A percentile compares a stretch with the other conserved stretches of the same genome.
phyloP scores from a whole-genome alignment of 2,888 invertebrate species.

The Dasysyrphus albostriatus region DNA sequence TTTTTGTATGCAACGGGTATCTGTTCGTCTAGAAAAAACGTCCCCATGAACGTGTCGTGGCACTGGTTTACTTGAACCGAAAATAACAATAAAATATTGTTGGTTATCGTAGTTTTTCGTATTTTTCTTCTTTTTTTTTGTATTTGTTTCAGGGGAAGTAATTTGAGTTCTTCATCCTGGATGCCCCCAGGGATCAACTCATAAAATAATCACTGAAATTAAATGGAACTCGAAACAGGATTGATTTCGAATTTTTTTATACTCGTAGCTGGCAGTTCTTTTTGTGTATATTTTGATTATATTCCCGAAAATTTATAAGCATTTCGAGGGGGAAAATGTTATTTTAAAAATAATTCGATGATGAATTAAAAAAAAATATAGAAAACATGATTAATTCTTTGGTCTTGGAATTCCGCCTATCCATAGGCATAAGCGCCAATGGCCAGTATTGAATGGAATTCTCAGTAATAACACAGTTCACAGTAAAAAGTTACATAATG shows the following conservation, averaged over 20 bases:
- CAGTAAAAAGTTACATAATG: too few relatives aligned
- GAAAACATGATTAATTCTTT: background rate
- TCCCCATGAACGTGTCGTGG: constrained; percentile 19
- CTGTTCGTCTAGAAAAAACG: constrained; percentile 15
- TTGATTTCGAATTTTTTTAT: background rate
- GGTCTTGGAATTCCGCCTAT: too few relatives aligned
- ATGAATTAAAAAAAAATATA: background rate
- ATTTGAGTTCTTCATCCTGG: constrained; percentile 13
- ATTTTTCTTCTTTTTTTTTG: background rate
- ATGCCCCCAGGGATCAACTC: background rate
- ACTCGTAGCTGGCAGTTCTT: background rate
- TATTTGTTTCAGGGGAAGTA: constrained; percentile 8
- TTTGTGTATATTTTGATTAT: background rate
- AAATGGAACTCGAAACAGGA: constrained; percentile 18
- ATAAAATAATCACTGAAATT: constrained; percentile 33
- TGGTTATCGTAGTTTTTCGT: constrained; percentile 15
- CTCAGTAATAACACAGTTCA: too few relatives aligned
- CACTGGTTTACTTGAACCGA: constrained; percentile 37
- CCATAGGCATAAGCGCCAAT: too few relatives aligned
- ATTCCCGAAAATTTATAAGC: background rate
- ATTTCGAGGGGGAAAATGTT: background rate
- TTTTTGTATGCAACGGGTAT: constrained; percentile 28
- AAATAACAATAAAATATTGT: constrained; percentile 39
- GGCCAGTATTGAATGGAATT: too few relatives aligned
- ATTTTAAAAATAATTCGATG: background rate